Evolutionary conservation across 2,888 invertebrate species (phyloP), one percentile per base, ranked within the genome.

Genomic region (Gerris lacustris): DNA sequence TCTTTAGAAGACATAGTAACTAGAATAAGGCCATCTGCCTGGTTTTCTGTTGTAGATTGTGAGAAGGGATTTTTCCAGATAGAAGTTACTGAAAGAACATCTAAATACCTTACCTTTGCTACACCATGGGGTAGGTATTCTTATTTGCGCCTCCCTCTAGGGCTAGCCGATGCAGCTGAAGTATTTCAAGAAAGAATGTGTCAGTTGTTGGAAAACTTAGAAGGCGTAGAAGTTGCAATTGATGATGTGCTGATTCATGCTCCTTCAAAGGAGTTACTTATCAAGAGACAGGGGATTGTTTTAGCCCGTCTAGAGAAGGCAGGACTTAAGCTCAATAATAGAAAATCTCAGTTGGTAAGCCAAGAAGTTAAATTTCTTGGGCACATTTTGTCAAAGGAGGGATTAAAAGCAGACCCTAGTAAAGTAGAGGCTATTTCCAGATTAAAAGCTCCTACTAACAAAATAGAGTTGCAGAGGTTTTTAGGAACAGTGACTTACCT

Each of bases 241-340:
- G 72, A 72, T 69, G 72, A 72, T 68, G 15, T 72, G 6, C 17
- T 72, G 1, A 44, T n/a, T 67, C 44, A 31, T 31, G 67, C 44
- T n/a, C 15, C n/a, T 31, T n/a, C 17, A 68, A 67, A 45, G 71
- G 11, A 47, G 44, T 7, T 5, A 17, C 64, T 62, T 67, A 71
- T 44, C 18, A 47, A 45, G n/a, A 44, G 44, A 6, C 55, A 69
- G 6, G 9, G 63, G 43, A 67, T 17, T 9, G 63, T 67, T 63
- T 6, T 63, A 5, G 15, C 7, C 44, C 9, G 55, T 9, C 55
- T 55, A 62, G 67, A 71, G 44, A 71, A 76, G 63, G 64, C 73
- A 47, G 75, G 77, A 71, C 75, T 78, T 0, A 69, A 74, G 7
- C 70, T 79, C 6, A 78, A 79, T 66, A 70, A 76, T 55, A 69